Evolutionary conservation across 2,888 invertebrate species (phyloP), one percentile per base, ranked within the genome.

Genomic region (Leptothorax acervorum): DNA sequence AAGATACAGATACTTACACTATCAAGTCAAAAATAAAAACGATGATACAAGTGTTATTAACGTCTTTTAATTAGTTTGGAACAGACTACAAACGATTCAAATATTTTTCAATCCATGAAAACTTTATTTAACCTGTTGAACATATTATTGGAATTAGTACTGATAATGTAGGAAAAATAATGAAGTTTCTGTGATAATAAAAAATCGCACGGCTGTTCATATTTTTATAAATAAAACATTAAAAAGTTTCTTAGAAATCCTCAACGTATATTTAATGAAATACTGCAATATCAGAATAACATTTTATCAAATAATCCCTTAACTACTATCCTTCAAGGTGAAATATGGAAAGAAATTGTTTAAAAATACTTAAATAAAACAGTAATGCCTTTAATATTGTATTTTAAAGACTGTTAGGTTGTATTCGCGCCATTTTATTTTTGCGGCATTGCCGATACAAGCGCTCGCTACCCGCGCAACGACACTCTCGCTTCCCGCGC

Each of bases 1-100:
- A 11, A 35, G n/a, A 39, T 63, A 55, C 23, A 55, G 63, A 39
- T 39, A 63, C 3, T 9, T 39, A 65, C 15, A 23, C 6, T 23
- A 65, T 23, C 23, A 31, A 62, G 8, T 62, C 15, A n/a, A 65
- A 45, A 15, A 45, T 65, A 11, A 23, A 23, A 65, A 23, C 55
- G 0, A 55, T 55, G 55, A 9, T 23, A 55, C 11, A 23, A 55
- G 23, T 55, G 23, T 55, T 55, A 23, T 9, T 55, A 23, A 66
- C 39, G 5, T 6, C 11, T 39, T 66, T 18, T 15, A 66, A 66
- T 0, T 5, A 65, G 11, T 66, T 23, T 45, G n/a, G 6, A 42
- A 66, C 65, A 45, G 42, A 66, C 2, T 66, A 66, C 8, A 66
- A 65, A 66, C 65, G 23, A 66, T 66, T 65, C 5, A 42, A 65